Evolutionary conservation across 2,888 invertebrate species (phyloP).

Genomic region (Xestia c-nigrum): DNA sequence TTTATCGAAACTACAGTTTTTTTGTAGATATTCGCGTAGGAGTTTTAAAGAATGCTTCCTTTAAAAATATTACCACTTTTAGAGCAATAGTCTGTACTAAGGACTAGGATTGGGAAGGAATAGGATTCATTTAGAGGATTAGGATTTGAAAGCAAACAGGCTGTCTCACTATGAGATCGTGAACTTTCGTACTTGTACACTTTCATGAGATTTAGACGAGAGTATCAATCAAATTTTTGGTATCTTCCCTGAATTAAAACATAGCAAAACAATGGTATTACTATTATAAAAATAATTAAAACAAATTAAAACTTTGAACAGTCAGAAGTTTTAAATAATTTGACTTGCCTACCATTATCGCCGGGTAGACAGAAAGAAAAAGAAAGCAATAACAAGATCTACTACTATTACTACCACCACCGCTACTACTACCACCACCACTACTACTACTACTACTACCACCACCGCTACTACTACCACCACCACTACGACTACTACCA

Average conservation of each 20-base stretch:
- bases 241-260: background rate
- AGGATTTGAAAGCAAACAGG: background rate
- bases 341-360: background rate
- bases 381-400: background rate
- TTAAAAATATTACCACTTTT: background rate
- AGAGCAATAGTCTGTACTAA: background rate
- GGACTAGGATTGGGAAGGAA: too few species aligned
- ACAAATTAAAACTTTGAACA: background rate
- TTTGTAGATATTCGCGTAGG: background rate
- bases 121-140: too few species aligned
- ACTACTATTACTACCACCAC: too few species aligned
- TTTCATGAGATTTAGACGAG: background rate
- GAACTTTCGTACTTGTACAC: background rate
- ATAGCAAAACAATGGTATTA: too few species aligned
- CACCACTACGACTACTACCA: too few species aligned
- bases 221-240: background rate
- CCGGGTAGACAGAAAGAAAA: background rate
- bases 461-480: too few species aligned
- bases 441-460: too few species aligned
- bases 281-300: background rate
- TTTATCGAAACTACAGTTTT: background rate
- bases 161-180: background rate
- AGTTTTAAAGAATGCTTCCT: background rate
- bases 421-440: too few species aligned
- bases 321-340: background rate